Conservation (phyloP, 2,797 vertebrate species). For the Trachops cirrhosus region DNA sequence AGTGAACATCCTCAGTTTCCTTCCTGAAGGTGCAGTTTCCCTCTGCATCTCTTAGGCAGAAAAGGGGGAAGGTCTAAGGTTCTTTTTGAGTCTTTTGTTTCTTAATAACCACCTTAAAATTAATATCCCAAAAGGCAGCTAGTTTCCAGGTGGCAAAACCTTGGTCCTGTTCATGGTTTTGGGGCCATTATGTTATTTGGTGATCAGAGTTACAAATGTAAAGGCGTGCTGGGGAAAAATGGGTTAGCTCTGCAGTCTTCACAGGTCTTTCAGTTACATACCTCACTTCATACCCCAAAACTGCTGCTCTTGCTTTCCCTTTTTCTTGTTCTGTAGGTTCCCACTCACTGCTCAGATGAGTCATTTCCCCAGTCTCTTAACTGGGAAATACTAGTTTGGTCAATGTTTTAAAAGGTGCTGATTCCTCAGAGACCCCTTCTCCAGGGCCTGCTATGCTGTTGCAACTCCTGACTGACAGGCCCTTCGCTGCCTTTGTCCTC, state of each 20-base stretch:
- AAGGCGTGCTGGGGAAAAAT: neutral
- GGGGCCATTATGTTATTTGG: neutral
- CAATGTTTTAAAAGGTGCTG: neutral
- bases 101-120: neutral
- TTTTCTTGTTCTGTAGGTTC: neutral
- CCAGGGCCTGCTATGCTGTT: neutral
- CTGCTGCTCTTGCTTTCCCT: neutral
- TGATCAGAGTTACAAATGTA: no score
- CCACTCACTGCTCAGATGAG: neutral
- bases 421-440: neutral
- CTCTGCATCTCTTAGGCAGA: neutral
- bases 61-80: neutral
- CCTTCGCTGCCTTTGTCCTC: neutral
- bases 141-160: neutral
- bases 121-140: neutral
- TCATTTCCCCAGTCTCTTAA: neutral
- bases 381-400: neutral
- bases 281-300: neutral
- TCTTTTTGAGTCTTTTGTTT: neutral
- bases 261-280: neutral
- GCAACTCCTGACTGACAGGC: neutral
- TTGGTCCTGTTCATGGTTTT: neutral
- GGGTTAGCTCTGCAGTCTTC: neutral
- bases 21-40: neutral
- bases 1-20: neutral